phyloP scores from a whole-genome alignment of 2,797 vertebrate species.

The Hylomyscus alleni region DNA sequence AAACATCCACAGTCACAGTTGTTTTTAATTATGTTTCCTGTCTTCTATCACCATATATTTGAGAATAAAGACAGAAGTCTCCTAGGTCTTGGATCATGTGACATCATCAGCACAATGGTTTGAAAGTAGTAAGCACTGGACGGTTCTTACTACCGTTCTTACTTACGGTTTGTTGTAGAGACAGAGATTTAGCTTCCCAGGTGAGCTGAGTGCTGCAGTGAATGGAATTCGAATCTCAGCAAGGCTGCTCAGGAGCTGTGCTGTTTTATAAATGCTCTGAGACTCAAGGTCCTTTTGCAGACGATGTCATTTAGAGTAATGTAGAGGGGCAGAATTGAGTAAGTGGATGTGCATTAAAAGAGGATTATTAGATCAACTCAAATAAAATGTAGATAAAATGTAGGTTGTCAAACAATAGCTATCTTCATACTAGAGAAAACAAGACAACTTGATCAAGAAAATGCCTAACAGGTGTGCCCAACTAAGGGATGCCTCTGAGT shows the following conservation, averaged over 20 bases:
- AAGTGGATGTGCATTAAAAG: background rate
- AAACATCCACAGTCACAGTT: background rate
- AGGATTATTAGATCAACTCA: background rate
- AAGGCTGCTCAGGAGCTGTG: background rate
- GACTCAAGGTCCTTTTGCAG: background rate
- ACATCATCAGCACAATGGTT: background rate
- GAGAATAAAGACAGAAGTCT: background rate
- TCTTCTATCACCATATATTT: background rate
- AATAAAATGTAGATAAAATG: background rate
- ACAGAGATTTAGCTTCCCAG: background rate
- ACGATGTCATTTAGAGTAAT: background rate
- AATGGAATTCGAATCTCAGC: background rate
- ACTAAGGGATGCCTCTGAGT: too few relatives aligned
- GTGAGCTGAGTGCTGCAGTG: background rate
- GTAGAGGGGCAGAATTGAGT: too few relatives aligned
- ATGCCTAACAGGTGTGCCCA: background rate
- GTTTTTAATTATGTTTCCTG: background rate
- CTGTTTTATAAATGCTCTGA: background rate
- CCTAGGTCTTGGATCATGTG: background rate
- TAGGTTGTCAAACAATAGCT: background rate
- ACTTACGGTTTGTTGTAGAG: background rate
- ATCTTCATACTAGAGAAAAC: background rate
- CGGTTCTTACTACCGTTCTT: too few relatives aligned
- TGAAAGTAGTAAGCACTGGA: background rate
- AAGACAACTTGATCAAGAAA: too few relatives aligned